phyloP scores from a whole-genome alignment of 2,113 vertebrate species.

The Salvelinus namaycush region DNA sequence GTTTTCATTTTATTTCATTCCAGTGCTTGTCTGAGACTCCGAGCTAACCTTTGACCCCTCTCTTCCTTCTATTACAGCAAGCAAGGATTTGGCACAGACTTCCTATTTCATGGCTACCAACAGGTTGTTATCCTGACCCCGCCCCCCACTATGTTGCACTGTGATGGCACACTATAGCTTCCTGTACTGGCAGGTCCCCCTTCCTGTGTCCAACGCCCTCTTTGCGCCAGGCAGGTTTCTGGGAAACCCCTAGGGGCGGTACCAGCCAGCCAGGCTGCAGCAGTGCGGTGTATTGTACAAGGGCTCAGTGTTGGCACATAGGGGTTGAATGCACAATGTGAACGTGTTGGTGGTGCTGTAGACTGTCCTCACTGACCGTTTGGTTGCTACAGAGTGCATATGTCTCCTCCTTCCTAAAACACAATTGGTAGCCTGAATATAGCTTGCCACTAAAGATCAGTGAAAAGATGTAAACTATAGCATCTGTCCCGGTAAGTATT shows the following conservation, averaged over 20 bases:
- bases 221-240: constrained; percentile 77
- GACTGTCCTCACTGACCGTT: constrained; percentile 76
- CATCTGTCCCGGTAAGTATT: constrained; percentile 95
- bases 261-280: constrained; percentile 80
- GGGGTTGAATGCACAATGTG: constrained; percentile 97
- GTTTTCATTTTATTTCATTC: background rate
- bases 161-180: constrained; percentile 99
- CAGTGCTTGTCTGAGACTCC: background rate
- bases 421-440: constrained; percentile 98
- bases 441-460: constrained; percentile 89
- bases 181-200: constrained; percentile 98
- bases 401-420: constrained; percentile 74
- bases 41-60: background rate
- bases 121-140: constrained; percentile 99
- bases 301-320: constrained; percentile 88
- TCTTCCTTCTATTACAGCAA: constrained; percentile 81
- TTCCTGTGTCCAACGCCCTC: constrained; percentile 92
- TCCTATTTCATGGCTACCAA: constrained; percentile 99
- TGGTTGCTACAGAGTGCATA: constrained; percentile 98
- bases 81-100: constrained; percentile 99
- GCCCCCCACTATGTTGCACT: constrained; percentile 95
- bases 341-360: constrained; percentile 97
- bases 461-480: constrained; percentile 96
- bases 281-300: constrained; percentile 98
- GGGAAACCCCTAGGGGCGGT: constrained; percentile 78